phyloP scores from a whole-genome alignment of 2,797 vertebrate species.

The Pipistrellus nathusii region DNA sequence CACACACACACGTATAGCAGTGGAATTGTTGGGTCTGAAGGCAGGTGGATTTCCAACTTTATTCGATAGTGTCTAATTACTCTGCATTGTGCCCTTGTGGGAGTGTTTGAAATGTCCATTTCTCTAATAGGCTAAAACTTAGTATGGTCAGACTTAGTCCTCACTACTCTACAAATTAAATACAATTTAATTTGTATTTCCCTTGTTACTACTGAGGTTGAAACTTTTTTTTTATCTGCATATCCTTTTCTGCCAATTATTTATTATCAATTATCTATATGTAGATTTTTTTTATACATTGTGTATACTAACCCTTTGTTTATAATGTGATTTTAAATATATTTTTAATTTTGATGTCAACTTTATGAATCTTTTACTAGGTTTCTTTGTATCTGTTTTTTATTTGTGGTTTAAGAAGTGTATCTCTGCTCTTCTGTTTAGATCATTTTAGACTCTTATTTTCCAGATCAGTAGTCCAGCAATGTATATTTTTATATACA shows the following conservation, averaged over 20 bases:
- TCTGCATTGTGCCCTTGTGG: not conserved
- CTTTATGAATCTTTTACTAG: not conserved
- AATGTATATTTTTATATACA: slow-evolving; percentile 2
- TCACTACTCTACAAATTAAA: not conserved
- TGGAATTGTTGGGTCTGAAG: not conserved
- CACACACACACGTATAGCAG: no score
- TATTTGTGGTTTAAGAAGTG: not conserved
- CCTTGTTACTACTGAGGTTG: slow-evolving; percentile 2
- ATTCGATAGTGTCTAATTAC: not conserved
- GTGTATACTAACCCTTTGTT: not conserved
- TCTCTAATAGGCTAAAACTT: not conserved
- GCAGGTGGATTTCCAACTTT: not conserved
- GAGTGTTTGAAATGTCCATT: not conserved
- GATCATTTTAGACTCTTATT: not conserved
- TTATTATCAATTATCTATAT: not conserved
- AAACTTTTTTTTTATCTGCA: slow-evolving; percentile 3
- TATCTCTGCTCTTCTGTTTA: not conserved
- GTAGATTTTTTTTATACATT: not conserved
- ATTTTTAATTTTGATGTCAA: slow-evolving; percentile 44
- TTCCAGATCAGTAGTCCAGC: not conserved
- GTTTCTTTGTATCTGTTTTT: not conserved
- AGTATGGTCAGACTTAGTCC: not conserved
- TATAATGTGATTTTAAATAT: not conserved
- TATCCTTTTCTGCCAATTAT: not conserved
- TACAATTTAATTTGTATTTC: not conserved